A percentile compares a stretch with the other conserved stretches of the same genome.
phyloP scores from a whole-genome alignment of 2,888 invertebrate genomes.

The Diarsia brunnea region DNA sequence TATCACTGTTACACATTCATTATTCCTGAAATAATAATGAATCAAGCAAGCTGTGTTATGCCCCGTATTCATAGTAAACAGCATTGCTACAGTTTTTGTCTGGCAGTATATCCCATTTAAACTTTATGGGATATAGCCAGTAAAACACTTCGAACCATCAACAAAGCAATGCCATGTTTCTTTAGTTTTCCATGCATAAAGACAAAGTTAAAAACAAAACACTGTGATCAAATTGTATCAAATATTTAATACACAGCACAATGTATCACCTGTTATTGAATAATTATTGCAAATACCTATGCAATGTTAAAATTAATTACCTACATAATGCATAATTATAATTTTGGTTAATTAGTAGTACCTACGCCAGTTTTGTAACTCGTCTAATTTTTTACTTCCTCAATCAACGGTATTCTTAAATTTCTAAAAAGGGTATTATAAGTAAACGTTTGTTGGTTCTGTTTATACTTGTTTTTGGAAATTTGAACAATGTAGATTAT shows the following conservation, averaged over 20 bases:
- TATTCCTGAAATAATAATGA: slow-evolving; percentile 4
- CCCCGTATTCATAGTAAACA: not conserved
- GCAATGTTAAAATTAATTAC: slow-evolving; percentile 15
- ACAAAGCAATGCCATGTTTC: slow-evolving; percentile 8
- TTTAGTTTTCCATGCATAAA: not conserved
- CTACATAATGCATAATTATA: not conserved
- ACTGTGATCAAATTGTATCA: slow-evolving; percentile 14
- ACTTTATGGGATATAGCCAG: not conserved
- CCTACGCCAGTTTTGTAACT: slow-evolving; percentile 16
- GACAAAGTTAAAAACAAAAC: not conserved
- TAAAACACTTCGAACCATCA: not conserved
- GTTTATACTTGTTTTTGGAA: slow-evolving; percentile 7
- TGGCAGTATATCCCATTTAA: not conserved
- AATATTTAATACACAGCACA: slow-evolving; percentile 12
- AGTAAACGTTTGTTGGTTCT: slow-evolving; percentile 2
- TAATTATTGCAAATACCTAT: slow-evolving; percentile 13
- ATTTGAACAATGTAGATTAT: slow-evolving; percentile 1
- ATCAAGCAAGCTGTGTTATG: not conserved
- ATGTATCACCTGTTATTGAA: slow-evolving; percentile 11
- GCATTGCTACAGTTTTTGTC: not conserved
- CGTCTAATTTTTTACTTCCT: not conserved
- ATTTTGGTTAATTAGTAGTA: slow-evolving; percentile 9
- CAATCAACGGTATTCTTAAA: not conserved
- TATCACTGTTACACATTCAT: slow-evolving; percentile 17
- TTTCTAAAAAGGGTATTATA: not conserved